Percentiles rank a stretch among this genome's conserved stretches.
Conservation (phyloP, 2,797 vertebrate species). For the Smutsia gigantea region DNA sequence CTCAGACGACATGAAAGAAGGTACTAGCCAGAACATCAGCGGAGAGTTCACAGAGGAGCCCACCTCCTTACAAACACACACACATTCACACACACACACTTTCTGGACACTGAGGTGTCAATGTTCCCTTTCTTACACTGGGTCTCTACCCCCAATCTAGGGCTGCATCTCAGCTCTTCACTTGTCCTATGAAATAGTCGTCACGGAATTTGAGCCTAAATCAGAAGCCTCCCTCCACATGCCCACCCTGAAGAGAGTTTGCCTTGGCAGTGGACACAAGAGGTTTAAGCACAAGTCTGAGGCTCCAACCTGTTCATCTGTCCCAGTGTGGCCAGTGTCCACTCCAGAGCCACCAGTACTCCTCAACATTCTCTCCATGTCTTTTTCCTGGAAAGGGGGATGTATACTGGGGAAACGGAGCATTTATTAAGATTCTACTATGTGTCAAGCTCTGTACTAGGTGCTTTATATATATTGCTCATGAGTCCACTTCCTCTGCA, state of each 20-base stretch:
- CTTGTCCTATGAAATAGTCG: background rate
- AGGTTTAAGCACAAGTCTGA: background rate
- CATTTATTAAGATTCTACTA: background rate
- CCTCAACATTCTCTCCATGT: background rate
- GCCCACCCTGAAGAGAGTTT: background rate
- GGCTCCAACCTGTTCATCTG: background rate
- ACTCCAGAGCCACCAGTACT: background rate
- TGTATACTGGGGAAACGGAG: background rate
- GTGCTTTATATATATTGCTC: background rate
- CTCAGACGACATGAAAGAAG: background rate
- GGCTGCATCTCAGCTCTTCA: background rate
- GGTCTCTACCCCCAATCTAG: background rate
- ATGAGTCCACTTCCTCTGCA: background rate
- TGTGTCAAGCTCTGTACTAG: background rate
- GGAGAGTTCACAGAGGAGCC: background rate
- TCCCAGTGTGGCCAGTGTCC: background rate
- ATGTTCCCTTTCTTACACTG: background rate
- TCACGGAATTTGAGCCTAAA: background rate
- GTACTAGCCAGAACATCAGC: background rate
- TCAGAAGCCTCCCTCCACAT: background rate
- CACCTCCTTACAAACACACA: background rate
- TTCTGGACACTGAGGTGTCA: background rate
- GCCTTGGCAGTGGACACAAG: background rate
- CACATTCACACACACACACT: background rate
- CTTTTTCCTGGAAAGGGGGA: background rate